phyloP scores from a whole-genome alignment of 2,888 invertebrate species.

The Phlogophora meticulosa region DNA sequence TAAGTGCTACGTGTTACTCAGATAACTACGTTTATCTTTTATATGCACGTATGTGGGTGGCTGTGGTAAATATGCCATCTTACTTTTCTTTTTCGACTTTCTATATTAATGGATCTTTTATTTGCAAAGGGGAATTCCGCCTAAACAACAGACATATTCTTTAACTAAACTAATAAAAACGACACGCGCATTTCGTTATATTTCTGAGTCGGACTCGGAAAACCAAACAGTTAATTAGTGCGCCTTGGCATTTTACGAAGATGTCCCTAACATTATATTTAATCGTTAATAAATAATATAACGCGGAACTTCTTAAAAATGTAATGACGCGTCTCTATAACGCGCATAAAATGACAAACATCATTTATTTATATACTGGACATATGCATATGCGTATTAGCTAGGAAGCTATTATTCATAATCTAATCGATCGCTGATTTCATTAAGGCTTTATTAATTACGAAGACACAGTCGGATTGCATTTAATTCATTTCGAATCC shows the following conservation, averaged over 20 bases:
- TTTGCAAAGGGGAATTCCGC: not conserved
- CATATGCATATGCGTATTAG: constrained; percentile 48
- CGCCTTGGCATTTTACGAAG: constrained; percentile 58
- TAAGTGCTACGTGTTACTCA: too few relatives aligned
- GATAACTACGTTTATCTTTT: too few relatives aligned
- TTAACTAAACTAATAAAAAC: constrained; percentile 6
- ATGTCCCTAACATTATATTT: constrained; percentile 44
- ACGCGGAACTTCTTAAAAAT: constrained; percentile 57
- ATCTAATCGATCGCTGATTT: constrained; percentile 44
- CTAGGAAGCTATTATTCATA: constrained; percentile 61
- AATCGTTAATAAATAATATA: constrained; percentile 46
- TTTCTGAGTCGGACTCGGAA: constrained; percentile 32
- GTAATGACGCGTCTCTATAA: constrained; percentile 46
- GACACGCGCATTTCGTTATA: constrained; percentile 3
- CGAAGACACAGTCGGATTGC: constrained; percentile 7
- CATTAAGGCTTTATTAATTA: constrained; percentile 51
- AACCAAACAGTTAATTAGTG: constrained; percentile 43
- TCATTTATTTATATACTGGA: constrained; percentile 39
- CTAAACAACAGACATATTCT: not conserved
- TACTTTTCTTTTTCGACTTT: too few relatives aligned
- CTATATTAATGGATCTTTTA: not conserved
- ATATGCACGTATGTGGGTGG: too few relatives aligned
- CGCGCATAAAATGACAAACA: constrained; percentile 49
- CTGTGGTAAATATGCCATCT: too few relatives aligned
- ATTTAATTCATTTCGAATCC: constrained; percentile 33